These are phyloP conservation scores for Danio kyathit DNA, from an alignment of 2,797 vertebrate genomes.

Conservation along the genomic window DNA sequence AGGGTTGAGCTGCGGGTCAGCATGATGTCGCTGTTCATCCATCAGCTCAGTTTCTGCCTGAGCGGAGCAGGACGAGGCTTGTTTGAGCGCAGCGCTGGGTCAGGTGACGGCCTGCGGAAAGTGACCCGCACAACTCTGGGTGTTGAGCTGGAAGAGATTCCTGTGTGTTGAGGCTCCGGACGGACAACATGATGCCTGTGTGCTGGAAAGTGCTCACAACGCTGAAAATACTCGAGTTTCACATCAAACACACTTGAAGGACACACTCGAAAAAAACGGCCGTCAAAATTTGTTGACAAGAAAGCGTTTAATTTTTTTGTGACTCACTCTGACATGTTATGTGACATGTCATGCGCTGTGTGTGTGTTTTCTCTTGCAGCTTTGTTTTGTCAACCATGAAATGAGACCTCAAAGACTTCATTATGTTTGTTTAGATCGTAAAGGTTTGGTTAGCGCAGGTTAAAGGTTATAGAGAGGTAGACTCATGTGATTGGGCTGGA, in stretches of 20 bases:
- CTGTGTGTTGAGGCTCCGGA: conserved; percentile 75
- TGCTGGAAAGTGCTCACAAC: conserved; percentile 57
- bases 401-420: conserved; percentile 19
- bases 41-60: conserved; percentile 78
- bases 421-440: conserved; percentile 42
- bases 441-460: conserved; percentile 21
- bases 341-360: conserved; percentile 35
- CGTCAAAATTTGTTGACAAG: conserved; percentile 12
- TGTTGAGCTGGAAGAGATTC: conserved; percentile 88
- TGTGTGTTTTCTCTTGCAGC: conserved; percentile 10
- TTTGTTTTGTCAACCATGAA: conserved; percentile 28
- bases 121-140: conserved; percentile 86
- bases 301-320: background rate
- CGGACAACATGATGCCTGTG: background rate
- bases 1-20: conserved; percentile 81
- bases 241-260: conserved; percentile 77
- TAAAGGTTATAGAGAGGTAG: conserved; percentile 11
- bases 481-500: conserved; percentile 18
- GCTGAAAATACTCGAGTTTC: conserved; percentile 45
- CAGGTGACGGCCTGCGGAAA: conserved; percentile 74
- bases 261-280: conserved; percentile 65
- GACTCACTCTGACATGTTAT: conserved; percentile 10
- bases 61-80: conserved; percentile 58
- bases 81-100: conserved; percentile 57
- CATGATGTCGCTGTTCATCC: conserved; percentile 79